Base-by-base conservation (phyloP, 1,140 invertebrate species). In the Druon quercuslanigerum region DNA sequence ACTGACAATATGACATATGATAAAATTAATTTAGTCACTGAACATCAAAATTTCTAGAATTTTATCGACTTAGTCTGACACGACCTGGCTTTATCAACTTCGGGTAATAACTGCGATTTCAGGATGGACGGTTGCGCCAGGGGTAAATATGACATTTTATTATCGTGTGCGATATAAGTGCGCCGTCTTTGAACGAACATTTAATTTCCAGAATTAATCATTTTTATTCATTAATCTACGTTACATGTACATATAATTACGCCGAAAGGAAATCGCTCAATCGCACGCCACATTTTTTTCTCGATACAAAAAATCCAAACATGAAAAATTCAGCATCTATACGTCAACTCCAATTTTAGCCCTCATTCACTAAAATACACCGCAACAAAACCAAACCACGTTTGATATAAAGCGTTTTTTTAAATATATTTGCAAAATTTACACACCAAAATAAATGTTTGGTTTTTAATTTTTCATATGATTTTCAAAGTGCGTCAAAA, bases 171-270 rank as follows among this genome's bases (percentile, higher is more conserved):
- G 60, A 66, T n/a, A 66, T n/a, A 66, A 33, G 60, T 66, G 46
- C 60, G 46, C 40, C 60, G 33, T 46, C 33, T 66, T 46, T 66
- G 60, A 66, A 66, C 60, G 60, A 66, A 66, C 60, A 66, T 66
- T 40, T 33, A 16, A 66, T 66, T 66, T n/a, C 40, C 25, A 66
- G 33, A 66, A 40, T 66, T 66, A 40, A 66, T 66, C 5, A 20
- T 57, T 66, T 66, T 66, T 66, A 66, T 66, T 66, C 8, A 66
- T 66, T 66, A 66, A 25, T 66, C 60, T 66, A 66, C 60, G 60
- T 13, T 66, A 66, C 60, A 66, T 66, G 33, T 66, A 66, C 60
- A 66, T 66, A 66, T 66, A 66, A 66, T 66, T 66, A 66, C 57
- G 20, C 57, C 57, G 12, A 66, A 66, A 66, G 25, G 25, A 66